Conservation (phyloP, 2,113 vertebrate species). For the Mohoua ochrocephala region DNA sequence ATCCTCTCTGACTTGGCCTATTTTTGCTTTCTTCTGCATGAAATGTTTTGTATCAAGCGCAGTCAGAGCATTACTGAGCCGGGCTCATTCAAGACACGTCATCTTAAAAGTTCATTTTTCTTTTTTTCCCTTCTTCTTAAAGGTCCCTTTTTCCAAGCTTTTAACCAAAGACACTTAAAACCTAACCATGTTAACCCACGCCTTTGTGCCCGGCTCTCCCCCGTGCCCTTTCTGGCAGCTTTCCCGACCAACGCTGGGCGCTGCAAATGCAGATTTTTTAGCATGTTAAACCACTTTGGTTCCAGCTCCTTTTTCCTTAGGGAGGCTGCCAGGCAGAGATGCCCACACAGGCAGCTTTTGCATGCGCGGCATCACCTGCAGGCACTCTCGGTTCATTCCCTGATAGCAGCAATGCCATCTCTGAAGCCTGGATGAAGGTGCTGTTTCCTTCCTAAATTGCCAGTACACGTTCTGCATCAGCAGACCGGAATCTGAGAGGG, state of each 20-base stretch:
- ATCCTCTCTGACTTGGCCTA: constrained; percentile 52
- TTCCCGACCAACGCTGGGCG: fast-evolving
- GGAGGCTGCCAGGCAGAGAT: background rate
- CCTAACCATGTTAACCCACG: fast-evolving
- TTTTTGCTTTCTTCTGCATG: constrained; percentile 52
- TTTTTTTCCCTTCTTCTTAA: background rate
- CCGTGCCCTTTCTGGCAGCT: fast-evolving
- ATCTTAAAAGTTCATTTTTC: background rate
- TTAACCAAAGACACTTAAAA: background rate
- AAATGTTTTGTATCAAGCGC: background rate
- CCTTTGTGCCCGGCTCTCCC: background rate
- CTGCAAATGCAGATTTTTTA: background rate
- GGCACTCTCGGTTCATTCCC: background rate
- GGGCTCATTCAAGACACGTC: background rate
- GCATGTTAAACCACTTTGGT: background rate
- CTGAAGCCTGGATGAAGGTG: background rate
- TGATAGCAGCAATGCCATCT: background rate
- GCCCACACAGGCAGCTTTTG: background rate
- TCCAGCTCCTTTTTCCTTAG: background rate
- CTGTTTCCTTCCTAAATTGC: background rate
- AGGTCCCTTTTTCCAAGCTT: background rate
- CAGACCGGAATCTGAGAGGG: background rate
- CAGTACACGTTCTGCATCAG: background rate
- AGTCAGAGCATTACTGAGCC: background rate
- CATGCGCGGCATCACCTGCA: background rate